Evolutionary conservation across 2,797 vertebrate genomes (phyloP).

Genomic region (Furcifer pardalis): DNA sequence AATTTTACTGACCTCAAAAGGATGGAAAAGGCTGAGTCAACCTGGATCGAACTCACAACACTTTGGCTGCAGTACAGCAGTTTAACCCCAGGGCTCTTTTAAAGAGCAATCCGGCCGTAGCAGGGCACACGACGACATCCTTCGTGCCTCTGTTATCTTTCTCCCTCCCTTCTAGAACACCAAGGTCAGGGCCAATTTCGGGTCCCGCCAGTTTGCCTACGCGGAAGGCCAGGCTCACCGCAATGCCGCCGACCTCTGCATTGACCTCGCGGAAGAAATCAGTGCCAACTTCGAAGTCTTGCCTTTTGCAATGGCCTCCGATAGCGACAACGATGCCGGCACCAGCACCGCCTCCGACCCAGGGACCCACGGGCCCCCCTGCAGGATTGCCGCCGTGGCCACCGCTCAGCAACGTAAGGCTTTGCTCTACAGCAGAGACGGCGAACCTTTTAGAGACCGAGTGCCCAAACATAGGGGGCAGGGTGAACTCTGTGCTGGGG

Average conservation of each 20-base stretch:
- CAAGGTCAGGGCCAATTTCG: conserved; percentile 96
- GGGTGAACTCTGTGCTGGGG: too few species aligned
- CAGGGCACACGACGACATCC: not conserved
- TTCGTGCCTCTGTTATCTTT: not conserved
- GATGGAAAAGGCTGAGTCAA: too few species aligned
- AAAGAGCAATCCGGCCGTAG: not conserved
- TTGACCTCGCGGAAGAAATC: conserved; percentile 97
- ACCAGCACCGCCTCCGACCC: conserved; percentile 96
- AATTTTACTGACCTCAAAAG: too few species aligned
- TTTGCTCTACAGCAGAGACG: too few species aligned
- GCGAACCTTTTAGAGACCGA: too few species aligned
- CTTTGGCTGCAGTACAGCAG: too few species aligned
- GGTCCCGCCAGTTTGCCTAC: conserved; percentile 90
- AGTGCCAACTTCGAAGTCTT: conserved; percentile 98
- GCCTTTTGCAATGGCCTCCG: conserved; percentile 98
- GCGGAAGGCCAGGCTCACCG: conserved; percentile 97
- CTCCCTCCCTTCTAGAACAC: conserved; percentile 84
- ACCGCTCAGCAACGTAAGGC: conserved; percentile 90
- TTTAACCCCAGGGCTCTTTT: too few species aligned
- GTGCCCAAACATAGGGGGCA: too few species aligned
- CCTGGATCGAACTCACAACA: too few species aligned
- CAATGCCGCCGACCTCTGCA: conserved; percentile 94
- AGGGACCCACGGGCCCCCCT: conserved; percentile 93
- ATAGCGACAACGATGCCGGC: conserved; percentile 97
- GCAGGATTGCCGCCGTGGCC: conserved; percentile 92